These are phyloP conservation scores for Octonoba sinensis DNA, from an alignment of 2,888 invertebrate genomes.

Conservation along the genomic window DNA sequence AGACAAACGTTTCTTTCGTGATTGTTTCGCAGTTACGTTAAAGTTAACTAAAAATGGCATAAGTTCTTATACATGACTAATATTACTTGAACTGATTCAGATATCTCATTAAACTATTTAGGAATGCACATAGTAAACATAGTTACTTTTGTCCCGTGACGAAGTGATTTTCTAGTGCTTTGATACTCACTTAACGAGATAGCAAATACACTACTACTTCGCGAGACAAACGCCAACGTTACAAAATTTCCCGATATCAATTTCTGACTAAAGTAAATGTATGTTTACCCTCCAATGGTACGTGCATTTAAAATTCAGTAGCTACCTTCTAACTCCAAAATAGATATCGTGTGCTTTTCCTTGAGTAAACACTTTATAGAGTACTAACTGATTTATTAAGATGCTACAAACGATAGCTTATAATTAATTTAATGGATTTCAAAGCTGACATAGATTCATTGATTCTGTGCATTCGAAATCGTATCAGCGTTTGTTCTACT, in stretches of 20 bases:
- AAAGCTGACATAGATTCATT: constrained; percentile 15
- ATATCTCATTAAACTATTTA: no score
- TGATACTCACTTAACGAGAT: no score
- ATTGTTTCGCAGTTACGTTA: no score
- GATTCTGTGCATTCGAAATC: not conserved
- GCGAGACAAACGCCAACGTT: no score
- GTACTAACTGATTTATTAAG: constrained; percentile 57
- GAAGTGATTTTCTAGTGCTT: no score
- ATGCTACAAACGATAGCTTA: constrained; percentile 49
- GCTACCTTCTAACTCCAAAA: constrained; percentile 31
- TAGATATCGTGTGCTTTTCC: constrained; percentile 30
- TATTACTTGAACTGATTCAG: no score
- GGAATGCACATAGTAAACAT: no score
- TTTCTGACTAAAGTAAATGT: constrained; percentile 18
- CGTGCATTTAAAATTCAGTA: constrained; percentile 50
- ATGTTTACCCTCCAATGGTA: constrained; percentile 43
- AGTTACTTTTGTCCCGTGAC: no score
- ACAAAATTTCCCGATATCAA: constrained; percentile 26
- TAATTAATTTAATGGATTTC: constrained; percentile 63
- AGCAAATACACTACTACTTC: no score
- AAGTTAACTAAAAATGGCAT: no score
- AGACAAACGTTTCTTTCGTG: no score
- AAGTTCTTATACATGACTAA: no score
- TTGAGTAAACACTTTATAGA: constrained; percentile 35
- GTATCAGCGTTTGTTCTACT: not conserved